Evolutionary conservation across 2,888 invertebrate genomes (phyloP).

Genomic region (Xylocampa areola): DNA sequence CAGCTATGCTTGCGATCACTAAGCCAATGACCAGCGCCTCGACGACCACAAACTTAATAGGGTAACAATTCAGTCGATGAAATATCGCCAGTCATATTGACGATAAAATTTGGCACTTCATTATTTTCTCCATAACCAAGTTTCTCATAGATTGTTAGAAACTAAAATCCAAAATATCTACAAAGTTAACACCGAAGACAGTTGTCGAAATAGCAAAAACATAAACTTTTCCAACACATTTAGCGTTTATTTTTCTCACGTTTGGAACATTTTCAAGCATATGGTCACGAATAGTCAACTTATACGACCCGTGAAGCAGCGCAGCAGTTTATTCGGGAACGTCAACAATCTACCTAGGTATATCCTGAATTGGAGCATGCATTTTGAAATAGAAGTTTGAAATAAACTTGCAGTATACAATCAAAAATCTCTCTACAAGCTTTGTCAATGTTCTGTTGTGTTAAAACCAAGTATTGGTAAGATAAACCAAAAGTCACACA

Average conservation of each 20-base stretch:
- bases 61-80: no score
- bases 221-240: slow-evolving; percentile 17
- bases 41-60: no score
- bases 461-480: no score
- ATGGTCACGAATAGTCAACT: slow-evolving; percentile 28
- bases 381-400: not conserved
- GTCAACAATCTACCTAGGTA: not conserved
- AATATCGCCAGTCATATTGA: no score
- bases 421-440: no score
- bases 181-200: not conserved
- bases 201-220: slow-evolving; percentile 3
- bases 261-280: slow-evolving; percentile 19
- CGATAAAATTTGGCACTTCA: no score
- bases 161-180: slow-evolving; percentile 4
- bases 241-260: slow-evolving; percentile 38
- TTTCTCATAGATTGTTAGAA: no score
- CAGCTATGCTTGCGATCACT: no score
- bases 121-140: no score
- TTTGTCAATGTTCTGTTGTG: no score
- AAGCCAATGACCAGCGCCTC: no score
- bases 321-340: not conserved
- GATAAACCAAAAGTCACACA: no score
- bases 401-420: not conserved
- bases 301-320: slow-evolving; percentile 17
- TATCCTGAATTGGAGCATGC: not conserved